Evolutionary conservation across 2,113 vertebrate genomes (phyloP), one percentile per base, ranked within the genome.

Genomic region (Erythrocercus mccallii): DNA sequence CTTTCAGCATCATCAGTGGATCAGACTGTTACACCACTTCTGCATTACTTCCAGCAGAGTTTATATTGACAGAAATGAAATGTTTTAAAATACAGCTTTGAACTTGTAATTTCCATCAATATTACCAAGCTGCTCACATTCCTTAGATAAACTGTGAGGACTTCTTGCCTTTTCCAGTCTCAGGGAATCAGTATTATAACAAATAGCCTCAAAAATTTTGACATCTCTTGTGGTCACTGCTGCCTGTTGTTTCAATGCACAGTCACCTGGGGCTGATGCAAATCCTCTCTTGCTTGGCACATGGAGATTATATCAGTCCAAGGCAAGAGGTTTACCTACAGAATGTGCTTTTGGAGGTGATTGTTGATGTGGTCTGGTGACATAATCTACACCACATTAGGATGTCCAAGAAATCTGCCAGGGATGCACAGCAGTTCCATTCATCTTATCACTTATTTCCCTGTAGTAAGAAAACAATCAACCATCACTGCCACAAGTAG

Each of bases 391-490:
- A 51, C 8, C 21, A 12, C 17, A 66, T 65, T n/a, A 37, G 11
- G 15, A 28, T 35, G 40, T 48, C 47, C 16, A 79, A 50, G 60
- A 47, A 81, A 33, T 30, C 7, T 60, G 40, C 23, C 40, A 42
- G 27, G 22, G 21, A 53, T 58, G 19, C 0, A 0, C 13, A 85
- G 48, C 14, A 30, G 19, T 87, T 23, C 20, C 25, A 15, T 19
- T n/a, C 17, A 54, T 23, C 44, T 33, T 6, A 10, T 25, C 17
- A 15, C 9, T 81, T 64, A 35, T 73, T 88, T 73, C 35, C 13
- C 30, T 60, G 15, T 72, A 69, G 54, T 40, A 81, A 58, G 37
- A 54, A 62, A 45, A 45, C 38, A 57, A 77, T 50, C 58, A 69
- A 27, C 30, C 47, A 35, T 31, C 47, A 42, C 45, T 35, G 37